A percentile compares a stretch with the other conserved stretches of the same genome.
Conservation (phyloP, 2,113 vertebrate species). For the Sylvia atricapilla region DNA sequence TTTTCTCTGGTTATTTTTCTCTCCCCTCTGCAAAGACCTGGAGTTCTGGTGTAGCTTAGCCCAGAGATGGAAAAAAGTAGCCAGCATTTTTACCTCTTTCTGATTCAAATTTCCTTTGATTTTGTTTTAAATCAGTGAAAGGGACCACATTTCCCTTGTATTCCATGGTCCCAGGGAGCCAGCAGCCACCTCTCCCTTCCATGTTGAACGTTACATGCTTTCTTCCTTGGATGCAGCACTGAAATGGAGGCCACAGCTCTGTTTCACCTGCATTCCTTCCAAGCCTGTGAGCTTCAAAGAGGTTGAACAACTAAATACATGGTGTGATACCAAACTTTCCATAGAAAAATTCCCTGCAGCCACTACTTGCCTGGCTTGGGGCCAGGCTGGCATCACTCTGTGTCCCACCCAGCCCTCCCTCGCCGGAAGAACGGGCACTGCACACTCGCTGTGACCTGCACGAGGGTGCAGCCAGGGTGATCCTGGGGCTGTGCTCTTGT, state of each 20-base stretch:
- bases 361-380: constrained; percentile 36
- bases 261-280: constrained; percentile 4
- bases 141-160: neutral
- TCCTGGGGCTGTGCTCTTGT: constrained; percentile 59
- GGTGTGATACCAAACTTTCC: neutral
- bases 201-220: accelerated
- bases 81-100: neutral
- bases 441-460: constrained; percentile 27
- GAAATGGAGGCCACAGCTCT: constrained; percentile 26
- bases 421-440: neutral
- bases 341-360: neutral
- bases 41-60: constrained; percentile 18
- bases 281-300: neutral
- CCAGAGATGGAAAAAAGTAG: neutral
- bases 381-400: constrained; percentile 32
- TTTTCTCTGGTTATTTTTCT: constrained; percentile 10
- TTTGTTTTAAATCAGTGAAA: neutral
- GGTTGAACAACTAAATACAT: neutral
- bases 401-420: neutral
- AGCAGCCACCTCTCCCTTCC: constrained; percentile 16
- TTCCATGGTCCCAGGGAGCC: neutral
- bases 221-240: neutral
- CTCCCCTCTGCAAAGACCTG: constrained; percentile 6
- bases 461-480: neutral
- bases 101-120: neutral